Evolutionary conservation across 2,888 invertebrate species (phyloP), one percentile per base, ranked within the genome.

Genomic region (Timema cristinae): DNA sequence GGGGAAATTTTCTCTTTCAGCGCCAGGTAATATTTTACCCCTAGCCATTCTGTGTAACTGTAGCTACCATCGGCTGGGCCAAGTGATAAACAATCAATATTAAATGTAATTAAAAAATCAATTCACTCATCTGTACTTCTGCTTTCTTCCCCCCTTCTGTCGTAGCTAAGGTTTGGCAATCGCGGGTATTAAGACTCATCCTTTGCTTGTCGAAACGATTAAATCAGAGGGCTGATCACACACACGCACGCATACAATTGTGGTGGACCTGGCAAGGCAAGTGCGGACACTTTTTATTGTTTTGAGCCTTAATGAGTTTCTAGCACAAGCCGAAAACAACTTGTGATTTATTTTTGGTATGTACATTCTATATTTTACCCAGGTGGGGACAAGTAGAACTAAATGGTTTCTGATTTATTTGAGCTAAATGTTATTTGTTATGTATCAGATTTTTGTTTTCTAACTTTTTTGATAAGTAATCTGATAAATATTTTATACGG

Each of bases 71-170:
- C 32, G 32, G 32, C 32, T 32, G 32, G 32, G 32, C 32, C 32
- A 32, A 2, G 32, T 32, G 32, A 32, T 32, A 32, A 32, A 32
- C 32, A 32, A 32, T 32, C 32, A 32, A 32, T 32, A 32, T 32
- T 32, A 32, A 32, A 32, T 32, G 32, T 32, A 32, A 32, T 32
- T 32, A 32, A 32, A 32, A 32, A 32, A 32, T 32, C 32, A 69
- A 59, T 56, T 69, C 63, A 76, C 76, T 77, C 76, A 76, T 76
- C 73, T 75, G 73, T 76, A 72, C 77, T 77, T 78, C 79, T 78
- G 80, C 81, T 81, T 81, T 79, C 81, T 81, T 32, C 81, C 81
- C 82, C 83, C 81, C 79, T 80, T 82, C 81, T 82, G 77, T 82
- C 82, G 80, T 82, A 83, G 83, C 82, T 78, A 82, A 83, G 83